A percentile compares a stretch with the other conserved stretches of the same genome.
Evolutionary conservation across 2,888 invertebrate species (phyloP).

Genomic region (Schrankia costaestrigalis): DNA sequence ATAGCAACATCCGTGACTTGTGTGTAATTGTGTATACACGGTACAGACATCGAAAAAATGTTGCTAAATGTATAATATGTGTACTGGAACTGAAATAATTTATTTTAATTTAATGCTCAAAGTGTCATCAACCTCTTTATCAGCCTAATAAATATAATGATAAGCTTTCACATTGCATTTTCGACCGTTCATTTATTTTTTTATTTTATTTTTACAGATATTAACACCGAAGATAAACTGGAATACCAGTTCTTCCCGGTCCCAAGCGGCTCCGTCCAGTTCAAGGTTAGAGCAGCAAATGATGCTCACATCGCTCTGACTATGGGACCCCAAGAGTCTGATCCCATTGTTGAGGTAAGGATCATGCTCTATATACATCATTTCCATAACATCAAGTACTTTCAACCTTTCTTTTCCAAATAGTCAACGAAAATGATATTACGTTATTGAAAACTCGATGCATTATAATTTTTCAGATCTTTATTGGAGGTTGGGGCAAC

Average conservation of each 20-base stretch:
- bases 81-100: too few species aligned
- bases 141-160: too few species aligned
- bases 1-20: too few species aligned
- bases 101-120: too few species aligned
- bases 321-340: constrained; percentile 83
- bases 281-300: constrained; percentile 88
- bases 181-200: too few species aligned
- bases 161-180: too few species aligned
- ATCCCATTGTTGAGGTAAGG: constrained; percentile 89
- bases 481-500: constrained; percentile 95
- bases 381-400: neutral
- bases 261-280: constrained; percentile 84
- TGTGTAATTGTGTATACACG: too few species aligned
- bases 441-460: neutral
- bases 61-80: too few species aligned
- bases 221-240: constrained; percentile 89
- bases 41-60: too few species aligned
- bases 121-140: constrained; percentile 17
- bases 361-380: neutral
- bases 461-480: constrained; percentile 75
- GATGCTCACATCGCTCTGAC: constrained; percentile 93
- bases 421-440: neutral
- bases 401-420: neutral
- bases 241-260: constrained; percentile 91
- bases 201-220: constrained; percentile 81